These are phyloP conservation scores for Triops longicaudatus DNA, from an alignment of 1,140 invertebrate species.

Conservation along the genomic window DNA sequence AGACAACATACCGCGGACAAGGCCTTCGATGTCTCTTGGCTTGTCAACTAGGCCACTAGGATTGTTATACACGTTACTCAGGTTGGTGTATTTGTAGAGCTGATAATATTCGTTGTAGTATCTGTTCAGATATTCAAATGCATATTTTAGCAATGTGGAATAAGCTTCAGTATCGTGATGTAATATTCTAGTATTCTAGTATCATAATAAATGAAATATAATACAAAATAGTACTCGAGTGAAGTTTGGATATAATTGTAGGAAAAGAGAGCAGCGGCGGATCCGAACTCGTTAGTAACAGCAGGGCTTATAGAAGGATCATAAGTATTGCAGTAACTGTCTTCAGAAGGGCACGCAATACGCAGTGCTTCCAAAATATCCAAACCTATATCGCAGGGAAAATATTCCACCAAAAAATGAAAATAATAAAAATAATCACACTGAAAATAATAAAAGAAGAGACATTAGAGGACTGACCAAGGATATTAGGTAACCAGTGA, in stretches of 20 bases:
- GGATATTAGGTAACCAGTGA: conserved; percentile 56
- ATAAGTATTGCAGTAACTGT: conserved; percentile 37
- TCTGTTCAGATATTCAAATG: neutral
- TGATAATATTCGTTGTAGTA: neutral
- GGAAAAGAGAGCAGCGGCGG: conserved; percentile 68
- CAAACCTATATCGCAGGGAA: neutral
- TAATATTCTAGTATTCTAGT: neutral
- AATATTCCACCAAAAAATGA: neutral
- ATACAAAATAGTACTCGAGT: conserved; percentile 61
- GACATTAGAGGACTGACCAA: conserved; percentile 53
- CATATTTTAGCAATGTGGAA: too few relatives aligned
- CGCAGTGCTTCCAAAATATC: neutral
- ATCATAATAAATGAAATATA: neutral
- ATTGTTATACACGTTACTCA: neutral
- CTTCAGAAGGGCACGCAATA: conserved; percentile 25
- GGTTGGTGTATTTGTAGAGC: neutral
- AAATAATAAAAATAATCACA: too few relatives aligned
- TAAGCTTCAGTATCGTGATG: too few relatives aligned
- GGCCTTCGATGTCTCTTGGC: conserved; percentile 46
- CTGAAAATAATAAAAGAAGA: too few relatives aligned
- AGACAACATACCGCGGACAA: conserved; percentile 56
- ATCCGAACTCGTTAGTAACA: conserved; percentile 74
- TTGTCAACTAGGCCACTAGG: conserved; percentile 12
- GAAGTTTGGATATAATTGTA: conserved; percentile 65
- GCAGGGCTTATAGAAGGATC: conserved; percentile 60